Conservation (phyloP, 2,888 invertebrate genomes). For the Scotopteryx bipunctaria region DNA sequence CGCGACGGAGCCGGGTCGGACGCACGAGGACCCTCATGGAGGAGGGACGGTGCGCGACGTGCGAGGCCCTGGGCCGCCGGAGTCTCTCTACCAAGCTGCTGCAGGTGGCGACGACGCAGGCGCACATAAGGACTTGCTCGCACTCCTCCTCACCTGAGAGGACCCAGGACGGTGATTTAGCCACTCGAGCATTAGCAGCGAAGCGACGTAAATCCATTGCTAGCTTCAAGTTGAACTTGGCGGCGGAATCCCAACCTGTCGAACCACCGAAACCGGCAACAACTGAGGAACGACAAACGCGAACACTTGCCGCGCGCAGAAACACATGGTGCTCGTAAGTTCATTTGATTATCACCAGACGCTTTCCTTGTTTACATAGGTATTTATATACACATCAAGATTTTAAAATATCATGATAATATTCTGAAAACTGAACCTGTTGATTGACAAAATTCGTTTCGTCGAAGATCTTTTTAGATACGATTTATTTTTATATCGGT, state of each 20-base stretch:
- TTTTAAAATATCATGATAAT: no score
- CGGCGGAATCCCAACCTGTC: conserved; percentile 38
- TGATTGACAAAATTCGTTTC: no score
- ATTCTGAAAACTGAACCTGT: no score
- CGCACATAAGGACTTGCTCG: conserved; percentile 75
- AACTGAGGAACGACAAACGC: conserved; percentile 50
- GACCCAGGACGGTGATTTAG: conserved; percentile 64
- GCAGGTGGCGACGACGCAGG: conserved; percentile 78
- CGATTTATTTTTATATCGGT: no score
- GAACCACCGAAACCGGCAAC: conserved; percentile 60
- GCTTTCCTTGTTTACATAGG: no score
- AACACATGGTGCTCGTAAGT: conserved; percentile 84
- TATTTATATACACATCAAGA: background rate
- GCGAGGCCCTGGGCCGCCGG: conserved; percentile 76
- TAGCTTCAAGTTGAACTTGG: conserved; percentile 67
- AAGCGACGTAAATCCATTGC: conserved; percentile 78
- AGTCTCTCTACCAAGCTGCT: conserved; percentile 73
- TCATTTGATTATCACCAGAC: conserved; percentile 16
- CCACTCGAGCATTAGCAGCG: conserved; percentile 73
- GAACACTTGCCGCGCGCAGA: conserved; percentile 67
- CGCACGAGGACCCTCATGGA: conserved; percentile 80
- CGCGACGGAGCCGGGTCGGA: conserved; percentile 73
- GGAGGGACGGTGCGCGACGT: conserved; percentile 75
- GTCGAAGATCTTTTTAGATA: no score
- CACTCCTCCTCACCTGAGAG: conserved; percentile 62